Percentiles rank a stretch among this genome's conserved stretches.
These are phyloP conservation scores for Heliconius aoede DNA, from an alignment of 2,888 invertebrate species.

Conservation along the genomic window DNA sequence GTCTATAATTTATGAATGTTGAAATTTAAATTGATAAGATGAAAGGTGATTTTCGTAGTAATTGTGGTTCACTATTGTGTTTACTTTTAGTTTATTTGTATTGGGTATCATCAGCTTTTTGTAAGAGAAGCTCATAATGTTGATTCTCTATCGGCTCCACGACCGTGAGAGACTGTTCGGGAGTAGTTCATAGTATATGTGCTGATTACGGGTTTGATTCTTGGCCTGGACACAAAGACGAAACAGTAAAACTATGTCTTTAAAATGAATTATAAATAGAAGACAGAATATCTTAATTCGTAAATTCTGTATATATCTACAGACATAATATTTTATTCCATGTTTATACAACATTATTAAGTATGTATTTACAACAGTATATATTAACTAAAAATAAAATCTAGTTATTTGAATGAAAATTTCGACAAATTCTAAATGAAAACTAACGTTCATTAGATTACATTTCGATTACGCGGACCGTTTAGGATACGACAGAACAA, in stretches of 20 bases:
- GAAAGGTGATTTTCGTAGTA: not conserved
- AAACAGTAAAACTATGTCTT: too few species aligned
- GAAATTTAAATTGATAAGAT: conserved; percentile 10
- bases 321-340: not conserved
- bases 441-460: conserved; percentile 39
- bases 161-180: not conserved
- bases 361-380: not conserved
- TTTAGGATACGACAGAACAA: conserved; percentile 44
- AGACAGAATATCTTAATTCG: too few species aligned
- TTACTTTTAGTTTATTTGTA: conserved; percentile 5
- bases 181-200: not conserved
- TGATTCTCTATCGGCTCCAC: not conserved
- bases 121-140: not conserved
- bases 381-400: not conserved
- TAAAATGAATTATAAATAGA: too few species aligned
- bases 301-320: too few species aligned
- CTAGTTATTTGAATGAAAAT: not conserved
- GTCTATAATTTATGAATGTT: not conserved
- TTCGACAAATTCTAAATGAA: not conserved
- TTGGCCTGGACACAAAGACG: not conserved
- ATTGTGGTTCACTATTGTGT: not conserved
- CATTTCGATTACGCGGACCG: conserved; percentile 43
- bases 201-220: not conserved
- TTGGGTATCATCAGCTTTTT: not conserved
- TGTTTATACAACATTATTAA: not conserved